Evolutionary conservation across 2,113 vertebrate genomes (phyloP), one percentile per base, ranked within the genome.

Genomic region (Halichoerus grypus): DNA sequence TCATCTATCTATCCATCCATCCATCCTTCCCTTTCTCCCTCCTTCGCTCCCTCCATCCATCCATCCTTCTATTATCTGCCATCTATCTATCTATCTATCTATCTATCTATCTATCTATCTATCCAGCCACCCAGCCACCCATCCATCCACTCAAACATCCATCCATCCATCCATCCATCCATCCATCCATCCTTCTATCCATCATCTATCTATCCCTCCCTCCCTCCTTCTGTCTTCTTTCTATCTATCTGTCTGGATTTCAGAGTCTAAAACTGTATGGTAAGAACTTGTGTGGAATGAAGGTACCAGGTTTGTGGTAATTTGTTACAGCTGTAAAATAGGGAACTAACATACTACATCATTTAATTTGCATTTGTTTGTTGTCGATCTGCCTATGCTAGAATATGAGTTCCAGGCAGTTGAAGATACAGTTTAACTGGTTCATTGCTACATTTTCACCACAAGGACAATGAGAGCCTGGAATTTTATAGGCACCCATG

Each of bases 31-130:
- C 16, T 19, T 18, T 57, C 16, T 57, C 55, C 11, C 22, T 26
- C 59, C 22, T 5, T 10, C 9, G 3, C 1, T 11, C 59, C 28
- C 0, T 65, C 5, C n/a, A 36, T 71, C n/a, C 19, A 7, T 67
- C 15, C 0, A 69, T 19, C 65, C 7, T 3, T 69, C 33, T 2
- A 1, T 69, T 8, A 39, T 39, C 39, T 39, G 39, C 39, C 7
- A 0, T 72, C 69, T 2, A 39, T 39, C 0, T 2, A 39, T 21
- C 10, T 4, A 5, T 36, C 3, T 2, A 1, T n/a, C 65, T 6
- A 14, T 14, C 63, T 4, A 16, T 57, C 65, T 8, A 4, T n/a
- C 33, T 1, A n/a, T 69, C 33, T 33, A 1, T 69, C 33, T 8
- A 19, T 10, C 67, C 31, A 16, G 7, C 31, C 31, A 7, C 0